These are phyloP conservation scores for Drosophila subquinaria DNA, from an alignment of 2,888 invertebrate genomes.

Conservation along the genomic window DNA sequence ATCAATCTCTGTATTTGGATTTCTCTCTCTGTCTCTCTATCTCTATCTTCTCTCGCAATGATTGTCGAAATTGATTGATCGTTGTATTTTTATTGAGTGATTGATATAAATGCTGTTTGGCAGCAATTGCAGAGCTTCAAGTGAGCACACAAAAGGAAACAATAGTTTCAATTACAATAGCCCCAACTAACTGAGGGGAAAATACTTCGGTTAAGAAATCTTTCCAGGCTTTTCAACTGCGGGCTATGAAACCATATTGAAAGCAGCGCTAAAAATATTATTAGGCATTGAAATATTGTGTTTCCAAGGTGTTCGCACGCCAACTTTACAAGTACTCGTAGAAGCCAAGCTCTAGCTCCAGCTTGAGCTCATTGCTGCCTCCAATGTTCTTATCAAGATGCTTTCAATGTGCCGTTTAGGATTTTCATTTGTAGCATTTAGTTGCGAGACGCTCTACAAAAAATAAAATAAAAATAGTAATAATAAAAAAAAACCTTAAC, in stretches of 20 bases:
- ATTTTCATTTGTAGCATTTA: constrained; percentile 81
- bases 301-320: constrained; percentile 79
- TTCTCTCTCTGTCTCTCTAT: constrained; percentile 11
- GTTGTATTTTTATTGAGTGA: constrained; percentile 81
- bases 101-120: constrained; percentile 78
- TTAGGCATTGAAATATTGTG: constrained; percentile 73
- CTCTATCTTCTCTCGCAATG: constrained; percentile 32
- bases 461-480: constrained; percentile 10
- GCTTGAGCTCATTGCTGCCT: constrained; percentile 45
- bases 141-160: constrained; percentile 58
- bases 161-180: constrained; percentile 78
- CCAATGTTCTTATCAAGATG: constrained; percentile 73
- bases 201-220: constrained; percentile 39
- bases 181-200: constrained; percentile 42
- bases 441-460: constrained; percentile 69
- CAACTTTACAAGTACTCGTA: constrained; percentile 31
- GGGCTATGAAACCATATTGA: constrained; percentile 51
- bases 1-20: constrained; percentile 47
- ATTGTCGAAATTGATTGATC: constrained; percentile 80
- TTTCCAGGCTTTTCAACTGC: constrained; percentile 21
- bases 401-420: constrained; percentile 81
- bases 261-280: constrained; percentile 66
- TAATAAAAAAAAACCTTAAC: constrained; percentile 19
- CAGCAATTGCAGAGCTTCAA: constrained; percentile 53
- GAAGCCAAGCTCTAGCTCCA: constrained; percentile 29